These are phyloP conservation scores for Galeopterus variegatus DNA, from an alignment of 2,113 vertebrate genomes.

Conservation along the genomic window DNA sequence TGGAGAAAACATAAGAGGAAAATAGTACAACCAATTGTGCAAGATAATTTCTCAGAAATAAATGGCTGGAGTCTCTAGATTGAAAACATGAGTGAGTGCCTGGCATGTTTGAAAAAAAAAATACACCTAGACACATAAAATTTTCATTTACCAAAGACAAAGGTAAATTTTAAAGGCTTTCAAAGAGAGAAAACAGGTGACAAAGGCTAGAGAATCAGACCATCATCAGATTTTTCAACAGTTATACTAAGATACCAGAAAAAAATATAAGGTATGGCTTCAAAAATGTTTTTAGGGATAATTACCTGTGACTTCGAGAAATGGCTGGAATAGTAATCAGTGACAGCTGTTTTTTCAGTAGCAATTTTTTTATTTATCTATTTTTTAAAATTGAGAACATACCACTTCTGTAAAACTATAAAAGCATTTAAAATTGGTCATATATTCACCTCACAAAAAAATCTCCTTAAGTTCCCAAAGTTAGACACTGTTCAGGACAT, in stretches of 20 bases:
- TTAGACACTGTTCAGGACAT: background rate
- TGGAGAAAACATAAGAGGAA: background rate
- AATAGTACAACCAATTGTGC: background rate
- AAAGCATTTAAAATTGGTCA: background rate
- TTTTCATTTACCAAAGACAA: background rate
- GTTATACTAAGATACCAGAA: background rate
- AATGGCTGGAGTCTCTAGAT: background rate
- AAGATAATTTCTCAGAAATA: background rate
- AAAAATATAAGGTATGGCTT: background rate
- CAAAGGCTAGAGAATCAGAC: background rate
- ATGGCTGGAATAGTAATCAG: background rate
- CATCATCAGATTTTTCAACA: background rate
- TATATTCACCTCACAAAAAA: background rate
- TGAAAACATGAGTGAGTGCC: background rate
- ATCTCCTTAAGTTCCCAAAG: background rate
- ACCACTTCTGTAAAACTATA: background rate
- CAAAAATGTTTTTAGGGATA: background rate
- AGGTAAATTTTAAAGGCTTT: slow-evolving; percentile 11
- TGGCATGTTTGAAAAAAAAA: background rate
- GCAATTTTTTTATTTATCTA: background rate
- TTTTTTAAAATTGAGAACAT: background rate
- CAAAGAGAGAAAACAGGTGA: background rate
- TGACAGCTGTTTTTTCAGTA: background rate
- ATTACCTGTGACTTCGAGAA: background rate
- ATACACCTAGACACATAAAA: background rate